Evolutionary conservation across 2,888 invertebrate genomes (phyloP).

Genomic region (Xestia ashworthii): DNA sequence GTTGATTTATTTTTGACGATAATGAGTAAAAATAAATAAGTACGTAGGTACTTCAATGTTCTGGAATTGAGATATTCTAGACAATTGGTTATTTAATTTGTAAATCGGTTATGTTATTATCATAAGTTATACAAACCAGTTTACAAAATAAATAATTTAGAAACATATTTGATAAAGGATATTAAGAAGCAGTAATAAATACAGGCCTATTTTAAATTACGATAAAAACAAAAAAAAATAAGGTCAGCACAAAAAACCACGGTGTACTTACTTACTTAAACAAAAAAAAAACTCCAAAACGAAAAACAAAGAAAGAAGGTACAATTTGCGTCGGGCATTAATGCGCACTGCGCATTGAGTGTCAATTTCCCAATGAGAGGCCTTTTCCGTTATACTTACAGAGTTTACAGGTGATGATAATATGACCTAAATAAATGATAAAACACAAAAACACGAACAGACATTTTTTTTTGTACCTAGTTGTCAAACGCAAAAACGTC

Average conservation of each 20-base stretch:
- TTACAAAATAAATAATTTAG: neutral
- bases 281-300: neutral
- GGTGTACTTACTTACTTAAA: neutral
- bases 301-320: conserved; percentile 7
- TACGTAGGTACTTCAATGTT: too few relatives aligned
- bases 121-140: too few relatives aligned
- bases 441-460: neutral
- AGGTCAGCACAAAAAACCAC: neutral
- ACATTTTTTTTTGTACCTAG: neutral
- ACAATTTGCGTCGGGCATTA: neutral
- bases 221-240: neutral
- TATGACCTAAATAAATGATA: conserved; percentile 14
- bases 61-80: neutral
- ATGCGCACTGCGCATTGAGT: conserved; percentile 39
- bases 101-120: neutral
- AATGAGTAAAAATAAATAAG: neutral
- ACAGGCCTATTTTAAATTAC: neutral
- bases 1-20: neutral
- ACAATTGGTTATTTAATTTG: neutral
- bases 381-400: conserved; percentile 4
- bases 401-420: conserved; percentile 10
- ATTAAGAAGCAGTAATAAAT: neutral
- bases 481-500: neutral
- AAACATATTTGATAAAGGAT: neutral
- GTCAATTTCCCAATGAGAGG: conserved; percentile 7